phyloP scores from a whole-genome alignment of 2,113 vertebrate species.

The Aspidoscelis tigris region DNA sequence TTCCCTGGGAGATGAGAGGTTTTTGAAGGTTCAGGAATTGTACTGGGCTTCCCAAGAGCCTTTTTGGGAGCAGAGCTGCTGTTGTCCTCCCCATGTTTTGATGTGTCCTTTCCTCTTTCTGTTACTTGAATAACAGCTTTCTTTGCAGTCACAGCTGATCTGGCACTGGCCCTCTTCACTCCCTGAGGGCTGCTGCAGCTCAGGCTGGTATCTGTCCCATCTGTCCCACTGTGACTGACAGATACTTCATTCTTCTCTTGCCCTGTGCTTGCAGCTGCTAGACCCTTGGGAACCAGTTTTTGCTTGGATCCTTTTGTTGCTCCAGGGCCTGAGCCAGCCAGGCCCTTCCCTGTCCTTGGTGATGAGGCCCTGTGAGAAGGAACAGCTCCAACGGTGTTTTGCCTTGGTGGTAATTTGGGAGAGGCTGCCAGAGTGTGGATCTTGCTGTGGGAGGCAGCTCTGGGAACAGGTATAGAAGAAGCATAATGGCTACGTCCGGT shows the following conservation, averaged over 20 bases:
- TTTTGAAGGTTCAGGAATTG: conserved; percentile 24
- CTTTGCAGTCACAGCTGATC: conserved; percentile 13
- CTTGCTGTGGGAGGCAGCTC: conserved; percentile 64
- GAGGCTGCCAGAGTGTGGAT: not conserved
- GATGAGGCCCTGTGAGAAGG: conserved; percentile 27
- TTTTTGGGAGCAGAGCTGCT: conserved; percentile 41
- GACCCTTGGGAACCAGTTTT: conserved; percentile 49
- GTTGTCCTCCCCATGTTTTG: conserved; percentile 18
- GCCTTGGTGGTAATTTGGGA: conserved; percentile 55
- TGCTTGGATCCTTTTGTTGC: conserved; percentile 57
- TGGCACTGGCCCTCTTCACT: accelerated
- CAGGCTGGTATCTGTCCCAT: not conserved
- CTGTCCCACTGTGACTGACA: conserved; percentile 16
- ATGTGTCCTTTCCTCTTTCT: conserved; percentile 34
- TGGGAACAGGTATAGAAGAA: conserved; percentile 77
- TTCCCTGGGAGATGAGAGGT: conserved; percentile 45
- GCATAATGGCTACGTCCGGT: conserved; percentile 61
- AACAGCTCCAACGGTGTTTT: conserved; percentile 46
- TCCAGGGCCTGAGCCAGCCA: not conserved
- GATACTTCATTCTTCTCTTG: accelerated
- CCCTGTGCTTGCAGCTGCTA: not conserved
- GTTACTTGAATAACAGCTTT: conserved; percentile 24
- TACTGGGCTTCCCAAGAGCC: conserved; percentile 3
- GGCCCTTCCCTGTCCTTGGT: conserved; percentile 40
- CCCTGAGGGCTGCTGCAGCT: not conserved